These are phyloP conservation scores for Epinephelus lanceolatus DNA, from an alignment of 2,113 vertebrate genomes.

Conservation along the genomic window DNA sequence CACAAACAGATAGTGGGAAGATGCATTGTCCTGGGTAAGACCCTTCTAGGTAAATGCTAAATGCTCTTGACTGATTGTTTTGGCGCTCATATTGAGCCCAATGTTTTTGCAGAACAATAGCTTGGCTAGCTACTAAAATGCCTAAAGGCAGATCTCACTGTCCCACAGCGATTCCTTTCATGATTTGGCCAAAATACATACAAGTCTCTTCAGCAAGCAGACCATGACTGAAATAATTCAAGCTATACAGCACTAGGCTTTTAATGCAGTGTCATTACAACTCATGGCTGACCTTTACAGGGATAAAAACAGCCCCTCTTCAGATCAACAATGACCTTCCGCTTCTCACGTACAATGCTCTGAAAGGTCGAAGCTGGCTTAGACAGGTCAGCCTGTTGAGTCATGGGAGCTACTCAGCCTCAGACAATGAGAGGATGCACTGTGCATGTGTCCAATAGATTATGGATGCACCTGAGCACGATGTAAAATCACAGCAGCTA, in stretches of 20 bases:
- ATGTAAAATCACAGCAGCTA: not conserved
- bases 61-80: slow-evolving; percentile 10
- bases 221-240: not conserved
- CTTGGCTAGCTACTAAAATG: not conserved
- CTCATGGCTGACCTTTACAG: slow-evolving; percentile 18
- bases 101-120: slow-evolving; percentile 8
- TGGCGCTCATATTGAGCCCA: slow-evolving; percentile 2
- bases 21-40: slow-evolving; percentile 13
- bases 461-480: slow-evolving; percentile 2
- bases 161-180: not conserved
- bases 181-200: slow-evolving; percentile 4
- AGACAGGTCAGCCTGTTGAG: slow-evolving; percentile 36
- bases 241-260: not conserved
- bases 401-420: slow-evolving; percentile 24
- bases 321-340: slow-evolving; percentile 37
- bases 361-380: slow-evolving; percentile 41
- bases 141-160: slow-evolving; percentile 3
- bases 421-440: not conserved
- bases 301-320: slow-evolving; percentile 23
- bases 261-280: not conserved
- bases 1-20: slow-evolving; percentile 22
- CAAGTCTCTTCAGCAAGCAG: not conserved
- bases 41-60: slow-evolving; percentile 46
- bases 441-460: slow-evolving; percentile 5
- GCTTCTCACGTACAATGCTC: slow-evolving; percentile 14